Base-by-base conservation (phyloP, 2,113 vertebrate genomes). In the Gobio gobio region DNA sequence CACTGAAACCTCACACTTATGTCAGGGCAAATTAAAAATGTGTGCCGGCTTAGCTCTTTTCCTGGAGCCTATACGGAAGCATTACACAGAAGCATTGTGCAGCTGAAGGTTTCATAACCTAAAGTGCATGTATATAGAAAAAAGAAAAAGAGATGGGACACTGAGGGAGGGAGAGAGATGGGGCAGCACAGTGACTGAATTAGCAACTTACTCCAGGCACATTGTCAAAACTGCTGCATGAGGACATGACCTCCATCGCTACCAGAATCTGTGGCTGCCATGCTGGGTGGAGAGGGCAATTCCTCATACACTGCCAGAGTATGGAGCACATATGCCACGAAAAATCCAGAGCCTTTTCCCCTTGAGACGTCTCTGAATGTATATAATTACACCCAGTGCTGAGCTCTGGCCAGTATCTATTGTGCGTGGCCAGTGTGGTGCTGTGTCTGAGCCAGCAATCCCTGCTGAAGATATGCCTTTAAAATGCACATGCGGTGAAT, bases 401-500 rank as follows among this genome's bases (percentile, higher is more conserved):
- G 43, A 73, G 72, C 63, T 82, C 45, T 64, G 72, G 82, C 74
- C 26, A 66, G 51, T 59, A 78, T 85, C 78, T 85, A 82, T 75
- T 81, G 74, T 78, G 74, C 24, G 5, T 63, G 72, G 61, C 22
- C 43, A 76, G 51, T 76, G 70, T 6, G 12, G 10, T 59, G 58
- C 45, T 75, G 81, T 9, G 9, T 74, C 63, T 56, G 43, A 79
- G 75, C 74, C 36, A 79, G 87, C 74, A 84, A 77, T 63, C 75
- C 81, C 79, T 72, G 75, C 74, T 40, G 66, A 64, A 83, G 81
- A 85, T 83, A 79, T 63, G 58, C 66, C 83, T 83, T 59, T 78
- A 87, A 73, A 87, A 90, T 61, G 58, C 84, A 83, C 85, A 61
- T 86, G 66, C 61, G 18, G 75, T 91, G 91, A 92, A 92, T 92